phyloP scores from a whole-genome alignment of 2,797 vertebrate genomes.

The Enteromius unitaeniatus region DNA sequence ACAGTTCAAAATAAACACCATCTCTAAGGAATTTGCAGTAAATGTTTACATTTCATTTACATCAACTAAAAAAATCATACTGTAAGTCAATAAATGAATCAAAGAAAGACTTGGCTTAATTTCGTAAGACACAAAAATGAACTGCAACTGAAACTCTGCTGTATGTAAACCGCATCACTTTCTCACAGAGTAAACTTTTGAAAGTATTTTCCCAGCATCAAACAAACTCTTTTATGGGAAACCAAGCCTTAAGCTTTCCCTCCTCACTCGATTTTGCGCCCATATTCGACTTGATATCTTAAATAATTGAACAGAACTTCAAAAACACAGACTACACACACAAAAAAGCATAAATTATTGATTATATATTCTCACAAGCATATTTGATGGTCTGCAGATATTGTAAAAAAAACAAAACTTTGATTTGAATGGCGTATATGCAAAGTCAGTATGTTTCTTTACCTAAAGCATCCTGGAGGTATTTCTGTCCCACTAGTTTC shows the following conservation, averaged over 20 bases:
- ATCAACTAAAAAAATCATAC: neutral
- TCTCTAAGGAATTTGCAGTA: neutral
- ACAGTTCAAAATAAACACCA: neutral
- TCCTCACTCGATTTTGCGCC: neutral
- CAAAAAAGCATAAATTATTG: conserved; percentile 43
- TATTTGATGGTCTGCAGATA: neutral
- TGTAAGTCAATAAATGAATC: too few relatives aligned
- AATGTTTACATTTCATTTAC: neutral
- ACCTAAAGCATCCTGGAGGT: conserved; percentile 95
- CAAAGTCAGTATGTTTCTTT: conserved; percentile 51
- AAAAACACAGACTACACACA: conserved; percentile 34
- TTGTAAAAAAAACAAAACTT: neutral
- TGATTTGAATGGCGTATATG: neutral
- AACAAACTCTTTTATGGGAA: neutral
- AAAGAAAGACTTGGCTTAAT: neutral
- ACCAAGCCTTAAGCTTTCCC: neutral
- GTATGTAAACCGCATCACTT: neutral
- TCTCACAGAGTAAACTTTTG: conserved; percentile 4
- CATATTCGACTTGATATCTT: conserved; percentile 26
- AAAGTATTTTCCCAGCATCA: conserved; percentile 14
- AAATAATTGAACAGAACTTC: conserved; percentile 54
- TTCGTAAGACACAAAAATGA: neutral
- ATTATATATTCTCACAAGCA: conserved; percentile 39
- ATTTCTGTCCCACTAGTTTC: conserved; percentile 95
- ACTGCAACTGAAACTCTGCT: neutral